phyloP scores from a whole-genome alignment of 2,113 vertebrate species.

The Oriolus oriolus region DNA sequence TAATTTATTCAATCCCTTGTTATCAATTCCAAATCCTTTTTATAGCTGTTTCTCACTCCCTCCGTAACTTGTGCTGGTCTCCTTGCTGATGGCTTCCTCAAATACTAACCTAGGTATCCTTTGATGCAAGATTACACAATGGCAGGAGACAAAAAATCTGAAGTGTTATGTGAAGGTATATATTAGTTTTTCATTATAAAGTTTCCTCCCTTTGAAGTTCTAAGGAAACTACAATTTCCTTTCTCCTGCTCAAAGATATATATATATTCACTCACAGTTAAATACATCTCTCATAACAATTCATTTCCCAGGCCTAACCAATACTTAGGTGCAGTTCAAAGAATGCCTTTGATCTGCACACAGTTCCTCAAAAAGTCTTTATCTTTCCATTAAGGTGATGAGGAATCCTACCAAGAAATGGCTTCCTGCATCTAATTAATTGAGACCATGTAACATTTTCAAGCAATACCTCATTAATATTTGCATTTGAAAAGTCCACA shows the following conservation, averaged over 20 bases:
- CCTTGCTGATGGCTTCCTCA: not conserved
- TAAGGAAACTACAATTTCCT: conserved; percentile 44
- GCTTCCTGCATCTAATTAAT: not conserved
- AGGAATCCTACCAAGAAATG: not conserved
- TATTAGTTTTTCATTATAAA: conserved; percentile 20
- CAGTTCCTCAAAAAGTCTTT: not conserved
- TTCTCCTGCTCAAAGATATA: not conserved
- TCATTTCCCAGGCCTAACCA: not conserved
- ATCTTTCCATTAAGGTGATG: not conserved
- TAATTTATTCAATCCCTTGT: not conserved
- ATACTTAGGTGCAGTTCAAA: not conserved
- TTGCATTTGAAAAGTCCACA: not conserved
- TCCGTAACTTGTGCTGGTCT: not conserved
- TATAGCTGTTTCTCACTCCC: not conserved
- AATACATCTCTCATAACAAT: not conserved
- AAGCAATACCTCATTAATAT: not conserved
- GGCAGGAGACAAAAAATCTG: not conserved
- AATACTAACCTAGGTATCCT: not conserved
- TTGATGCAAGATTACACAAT: conserved; percentile 28
- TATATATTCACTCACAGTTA: not conserved
- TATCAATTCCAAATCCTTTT: not conserved
- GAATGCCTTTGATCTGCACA: not conserved
- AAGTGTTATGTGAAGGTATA: not conserved
- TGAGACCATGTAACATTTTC: not conserved
- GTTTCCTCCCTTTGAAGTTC: conserved; percentile 44